Evolutionary conservation across 2,113 vertebrate genomes (phyloP).

Genomic region (Aspidoscelis tigris): DNA sequence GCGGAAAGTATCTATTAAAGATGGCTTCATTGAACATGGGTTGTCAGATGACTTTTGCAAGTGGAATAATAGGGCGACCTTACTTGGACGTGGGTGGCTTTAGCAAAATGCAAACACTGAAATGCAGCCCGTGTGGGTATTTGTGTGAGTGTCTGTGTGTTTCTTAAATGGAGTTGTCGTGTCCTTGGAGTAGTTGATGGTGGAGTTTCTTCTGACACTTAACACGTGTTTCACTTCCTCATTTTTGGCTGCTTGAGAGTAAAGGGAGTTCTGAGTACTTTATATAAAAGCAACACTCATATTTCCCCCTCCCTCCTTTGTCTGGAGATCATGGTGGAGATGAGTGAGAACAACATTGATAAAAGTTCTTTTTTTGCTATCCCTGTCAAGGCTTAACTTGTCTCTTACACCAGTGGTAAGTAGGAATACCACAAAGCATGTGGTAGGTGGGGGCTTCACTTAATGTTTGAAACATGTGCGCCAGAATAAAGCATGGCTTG

Average conservation of each 20-base stretch:
- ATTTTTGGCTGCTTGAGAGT: conserved; percentile 47
- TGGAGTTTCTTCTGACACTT: conserved; percentile 62
- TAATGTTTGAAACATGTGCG: neutral
- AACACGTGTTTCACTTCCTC: conserved; percentile 54
- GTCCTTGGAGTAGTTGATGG: conserved; percentile 41
- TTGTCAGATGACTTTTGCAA: conserved; percentile 56
- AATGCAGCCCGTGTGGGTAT: conserved; percentile 59
- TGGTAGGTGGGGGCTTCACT: accelerated
- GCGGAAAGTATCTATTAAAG: conserved; percentile 18
- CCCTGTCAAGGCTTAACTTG: neutral
- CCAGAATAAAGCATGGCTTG: neutral
- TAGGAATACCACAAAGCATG: neutral
- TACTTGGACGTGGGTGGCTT: conserved; percentile 28
- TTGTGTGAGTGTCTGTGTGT: conserved; percentile 7
- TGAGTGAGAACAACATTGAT: neutral
- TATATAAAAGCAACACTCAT: conserved; percentile 27
- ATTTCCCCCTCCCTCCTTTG: conserved; percentile 17
- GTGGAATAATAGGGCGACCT: conserved; percentile 33
- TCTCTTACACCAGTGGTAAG: neutral
- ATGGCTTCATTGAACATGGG: conserved; percentile 60
- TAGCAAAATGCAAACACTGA: conserved; percentile 30
- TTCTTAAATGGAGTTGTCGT: neutral
- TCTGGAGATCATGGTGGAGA: no score
- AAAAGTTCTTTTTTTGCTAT: conserved; percentile 22
- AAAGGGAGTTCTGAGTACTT: conserved; percentile 56